Percentiles rank a stretch among this genome's conserved stretches.
Evolutionary conservation across 2,888 invertebrate genomes (phyloP).

Genomic region (Leptinotarsa peninsularis): DNA sequence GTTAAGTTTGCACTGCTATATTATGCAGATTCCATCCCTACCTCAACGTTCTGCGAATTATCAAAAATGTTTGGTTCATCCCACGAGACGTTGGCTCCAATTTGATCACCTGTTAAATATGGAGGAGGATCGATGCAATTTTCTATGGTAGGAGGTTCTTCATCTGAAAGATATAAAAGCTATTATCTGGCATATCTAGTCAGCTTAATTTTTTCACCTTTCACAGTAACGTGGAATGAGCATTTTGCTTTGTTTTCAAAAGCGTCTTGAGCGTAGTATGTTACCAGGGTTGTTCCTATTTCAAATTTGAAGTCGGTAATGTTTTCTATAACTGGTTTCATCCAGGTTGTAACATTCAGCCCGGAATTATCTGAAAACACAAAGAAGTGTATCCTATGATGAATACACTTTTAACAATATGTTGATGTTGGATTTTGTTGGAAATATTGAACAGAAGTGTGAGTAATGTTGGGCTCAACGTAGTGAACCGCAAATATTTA

Average conservation of each 20-base stretch:
- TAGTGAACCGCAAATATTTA: too few species aligned
- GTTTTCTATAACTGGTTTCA: conserved; percentile 70
- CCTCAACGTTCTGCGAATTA: conserved; percentile 67
- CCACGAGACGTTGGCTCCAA: conserved; percentile 69
- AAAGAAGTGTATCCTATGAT: not conserved
- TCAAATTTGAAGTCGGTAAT: conserved; percentile 67
- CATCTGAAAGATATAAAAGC: conserved; percentile 62
- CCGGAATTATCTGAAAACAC: conserved; percentile 71
- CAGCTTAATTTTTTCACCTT: conserved; percentile 62
- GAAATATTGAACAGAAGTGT: too few species aligned
- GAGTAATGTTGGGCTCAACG: too few species aligned
- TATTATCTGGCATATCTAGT: not conserved
- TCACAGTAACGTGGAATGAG: conserved; percentile 70
- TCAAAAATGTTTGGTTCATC: conserved; percentile 72
- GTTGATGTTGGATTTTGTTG: too few species aligned
- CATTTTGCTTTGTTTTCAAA: conserved; percentile 73
- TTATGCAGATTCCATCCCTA: conserved; percentile 40
- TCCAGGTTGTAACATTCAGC: conserved; percentile 69
- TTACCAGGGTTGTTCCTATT: conserved; percentile 72
- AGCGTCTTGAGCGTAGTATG: conserved; percentile 73
- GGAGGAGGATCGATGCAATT: conserved; percentile 72
- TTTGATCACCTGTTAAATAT: conserved; percentile 61
- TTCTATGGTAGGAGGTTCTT: conserved; percentile 71
- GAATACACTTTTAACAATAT: too few species aligned
- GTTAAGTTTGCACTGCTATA: too few species aligned